phyloP scores from a whole-genome alignment of 2,888 invertebrate genomes.

The Drosophila vallismaia region DNA sequence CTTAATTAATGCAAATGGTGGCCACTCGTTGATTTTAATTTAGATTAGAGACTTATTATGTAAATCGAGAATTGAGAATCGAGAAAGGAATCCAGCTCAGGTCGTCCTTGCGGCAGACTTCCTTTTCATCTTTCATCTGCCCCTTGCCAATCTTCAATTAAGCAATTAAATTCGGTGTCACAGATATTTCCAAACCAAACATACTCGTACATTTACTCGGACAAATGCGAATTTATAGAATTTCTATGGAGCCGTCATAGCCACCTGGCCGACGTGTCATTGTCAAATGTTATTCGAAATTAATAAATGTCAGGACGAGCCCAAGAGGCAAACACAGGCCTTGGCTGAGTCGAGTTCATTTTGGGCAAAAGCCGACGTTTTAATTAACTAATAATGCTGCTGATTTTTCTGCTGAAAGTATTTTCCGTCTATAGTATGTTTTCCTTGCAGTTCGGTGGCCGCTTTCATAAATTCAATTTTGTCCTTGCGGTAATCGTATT shows the following conservation, averaged over 20 bases:
- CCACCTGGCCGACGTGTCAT: constrained; percentile 32
- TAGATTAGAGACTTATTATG: constrained; percentile 68
- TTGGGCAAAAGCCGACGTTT: constrained; percentile 58
- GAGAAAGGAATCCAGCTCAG: constrained; percentile 14
- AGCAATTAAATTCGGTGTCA: constrained; percentile 67
- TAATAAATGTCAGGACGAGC: constrained; percentile 59
- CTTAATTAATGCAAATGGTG: constrained; percentile 77
- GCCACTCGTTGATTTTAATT: constrained; percentile 73
- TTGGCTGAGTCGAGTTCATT: constrained; percentile 57
- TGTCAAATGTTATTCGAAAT: constrained; percentile 56
- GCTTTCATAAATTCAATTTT: constrained; percentile 70
- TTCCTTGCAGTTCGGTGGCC: constrained; percentile 6
- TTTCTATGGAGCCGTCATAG: constrained; percentile 2
- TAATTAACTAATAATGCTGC: constrained; percentile 75
- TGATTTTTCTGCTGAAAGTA: constrained; percentile 10
- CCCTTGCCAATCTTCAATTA: constrained; percentile 56
- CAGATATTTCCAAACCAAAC: constrained; percentile 13
- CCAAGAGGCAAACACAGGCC: constrained; percentile 13
- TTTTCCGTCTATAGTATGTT: constrained; percentile 29
- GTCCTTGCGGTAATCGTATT: constrained; percentile 67
- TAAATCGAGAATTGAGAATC: constrained; percentile 42
- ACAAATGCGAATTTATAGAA: background rate
- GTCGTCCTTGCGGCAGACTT: constrained; percentile 9
- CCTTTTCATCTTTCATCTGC: background rate
- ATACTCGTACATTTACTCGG: no score